Base-by-base conservation (phyloP, 2,113 vertebrate species). In the Platysteira castanea region DNA sequence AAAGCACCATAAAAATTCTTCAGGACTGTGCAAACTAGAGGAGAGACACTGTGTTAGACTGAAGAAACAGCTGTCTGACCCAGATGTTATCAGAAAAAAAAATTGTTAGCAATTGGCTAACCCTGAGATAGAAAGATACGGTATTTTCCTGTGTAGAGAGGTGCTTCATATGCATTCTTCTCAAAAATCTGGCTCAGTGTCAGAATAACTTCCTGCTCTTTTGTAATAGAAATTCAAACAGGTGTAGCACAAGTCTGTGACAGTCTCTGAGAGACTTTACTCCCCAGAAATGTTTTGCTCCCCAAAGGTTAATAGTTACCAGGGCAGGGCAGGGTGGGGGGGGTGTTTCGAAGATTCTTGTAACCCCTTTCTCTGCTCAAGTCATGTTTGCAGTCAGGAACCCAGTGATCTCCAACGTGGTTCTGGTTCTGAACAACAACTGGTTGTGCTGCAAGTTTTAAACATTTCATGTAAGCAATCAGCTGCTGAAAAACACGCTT, bases 401-500 rank as follows among this genome's bases (percentile, higher is more conserved):
- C 30, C 37, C 19, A 15, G 4, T 3, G 14, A 52, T 68, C 78
- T 95, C 35, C 1, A 3, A 26, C 0, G 10, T 69, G 21, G 30
- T 82, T 73, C 83, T 84, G 54, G 37, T 87, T 91, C 69, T 87
- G 85, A 69, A 71, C 69, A 91, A 50, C 52, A 70, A 27, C 16
- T 49, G 70, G 21, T 63, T 75, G n/a, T 50, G n/a, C 77, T 90
- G 44, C n/a, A 49, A 65, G n/a, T 61, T 95, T 92, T 76, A 74
- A 86, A 64, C 81, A 82, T 67, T 92, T 73, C 60, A 53, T 50
- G 26, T 56, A 31, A 26, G 70, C 61, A 86, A 26, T 84, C 78
- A 90, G 91, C 86, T 96, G 92, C 89, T 92, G 86, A 90, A 95
- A 92, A 94, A 79, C 71, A 76, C 53, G 44, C 83, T 95, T 85